Conservation (phyloP, 2,113 vertebrate species). For the Paedocypris sp. region DNA sequence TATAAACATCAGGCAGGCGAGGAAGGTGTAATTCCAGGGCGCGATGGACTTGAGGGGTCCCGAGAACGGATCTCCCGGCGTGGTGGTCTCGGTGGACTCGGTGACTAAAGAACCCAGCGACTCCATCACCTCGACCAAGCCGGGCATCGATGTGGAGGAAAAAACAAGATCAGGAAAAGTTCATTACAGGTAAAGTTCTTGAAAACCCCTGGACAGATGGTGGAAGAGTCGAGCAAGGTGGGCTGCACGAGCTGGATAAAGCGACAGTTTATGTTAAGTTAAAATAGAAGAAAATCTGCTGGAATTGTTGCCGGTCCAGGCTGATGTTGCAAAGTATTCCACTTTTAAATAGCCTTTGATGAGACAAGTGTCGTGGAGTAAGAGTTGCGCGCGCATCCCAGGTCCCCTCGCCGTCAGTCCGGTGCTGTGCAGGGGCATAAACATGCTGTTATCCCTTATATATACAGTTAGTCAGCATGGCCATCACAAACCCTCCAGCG, state of each 20-base stretch:
- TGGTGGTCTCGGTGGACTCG: conserved; percentile 33
- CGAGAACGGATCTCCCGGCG: conserved; percentile 57
- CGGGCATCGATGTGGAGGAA: not conserved
- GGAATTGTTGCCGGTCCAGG: no score
- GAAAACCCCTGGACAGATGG: conserved; percentile 2
- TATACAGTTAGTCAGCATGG: conserved; percentile 3
- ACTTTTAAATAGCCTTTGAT: not conserved
- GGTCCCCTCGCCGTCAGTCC: conserved; percentile 8
- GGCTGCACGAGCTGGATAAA: no score
- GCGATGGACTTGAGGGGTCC: conserved; percentile 60
- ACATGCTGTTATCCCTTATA: conserved; percentile 27
- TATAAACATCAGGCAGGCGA: conserved; percentile 73
- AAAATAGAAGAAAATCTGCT: no score
- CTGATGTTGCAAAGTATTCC: not conserved
- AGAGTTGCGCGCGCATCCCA: not conserved
- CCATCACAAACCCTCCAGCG: conserved; percentile 9
- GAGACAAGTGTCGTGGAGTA: not conserved
- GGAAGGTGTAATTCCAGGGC: conserved; percentile 74
- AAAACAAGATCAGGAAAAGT: not conserved
- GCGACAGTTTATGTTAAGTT: no score
- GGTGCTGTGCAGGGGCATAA: conserved; percentile 2
- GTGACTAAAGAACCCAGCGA: conserved; percentile 47
- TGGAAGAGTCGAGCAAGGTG: not conserved
- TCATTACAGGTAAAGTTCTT: not conserved
- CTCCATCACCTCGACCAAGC: conserved; percentile 49